Percentiles rank a stretch among this genome's conserved stretches.
Conservation (phyloP, 1,140 invertebrate species). For the Steinernema khuongi region DNA sequence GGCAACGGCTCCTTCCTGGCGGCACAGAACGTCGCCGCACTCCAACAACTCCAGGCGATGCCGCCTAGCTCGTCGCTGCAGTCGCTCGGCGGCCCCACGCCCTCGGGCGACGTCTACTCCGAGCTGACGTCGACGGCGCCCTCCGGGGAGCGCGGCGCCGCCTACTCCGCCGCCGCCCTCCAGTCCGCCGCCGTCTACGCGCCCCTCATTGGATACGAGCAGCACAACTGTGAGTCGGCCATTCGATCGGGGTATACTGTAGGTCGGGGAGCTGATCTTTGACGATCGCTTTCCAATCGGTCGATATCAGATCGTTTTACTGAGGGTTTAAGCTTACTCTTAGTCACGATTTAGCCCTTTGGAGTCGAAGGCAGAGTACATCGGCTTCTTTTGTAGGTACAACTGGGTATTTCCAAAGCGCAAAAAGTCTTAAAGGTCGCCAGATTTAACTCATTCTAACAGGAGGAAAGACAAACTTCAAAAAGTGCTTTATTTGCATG, state of each 20-base stretch:
- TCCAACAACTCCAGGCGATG: neutral
- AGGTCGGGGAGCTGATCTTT: too few species aligned
- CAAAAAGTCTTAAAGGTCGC: too few species aligned
- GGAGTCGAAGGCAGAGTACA: too few species aligned
- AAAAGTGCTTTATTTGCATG: too few species aligned
- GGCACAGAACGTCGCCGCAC: neutral
- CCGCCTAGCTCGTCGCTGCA: neutral
- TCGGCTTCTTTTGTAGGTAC: too few species aligned
- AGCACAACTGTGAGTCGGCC: slow-evolving; percentile 13
- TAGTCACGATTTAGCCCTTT: too few species aligned
- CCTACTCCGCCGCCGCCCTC: slow-evolving; percentile 8
- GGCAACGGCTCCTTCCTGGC: neutral
- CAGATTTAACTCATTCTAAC: too few species aligned
- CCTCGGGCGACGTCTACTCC: neutral
- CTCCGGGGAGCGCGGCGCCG: slow-evolving; percentile 5
- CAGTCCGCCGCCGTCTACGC: slow-evolving; percentile 4
- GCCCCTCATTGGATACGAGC: slow-evolving; percentile 3
- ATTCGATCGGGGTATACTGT: neutral
- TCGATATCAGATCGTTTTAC: too few species aligned
- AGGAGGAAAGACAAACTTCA: too few species aligned
- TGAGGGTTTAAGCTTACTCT: too few species aligned
- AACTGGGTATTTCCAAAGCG: too few species aligned
- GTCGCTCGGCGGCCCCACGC: neutral
- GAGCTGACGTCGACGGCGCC: neutral
- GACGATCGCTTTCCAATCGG: too few species aligned